phyloP scores from a whole-genome alignment of 2,113 vertebrate genomes.

The Protobothrops mucrosquamatus region DNA sequence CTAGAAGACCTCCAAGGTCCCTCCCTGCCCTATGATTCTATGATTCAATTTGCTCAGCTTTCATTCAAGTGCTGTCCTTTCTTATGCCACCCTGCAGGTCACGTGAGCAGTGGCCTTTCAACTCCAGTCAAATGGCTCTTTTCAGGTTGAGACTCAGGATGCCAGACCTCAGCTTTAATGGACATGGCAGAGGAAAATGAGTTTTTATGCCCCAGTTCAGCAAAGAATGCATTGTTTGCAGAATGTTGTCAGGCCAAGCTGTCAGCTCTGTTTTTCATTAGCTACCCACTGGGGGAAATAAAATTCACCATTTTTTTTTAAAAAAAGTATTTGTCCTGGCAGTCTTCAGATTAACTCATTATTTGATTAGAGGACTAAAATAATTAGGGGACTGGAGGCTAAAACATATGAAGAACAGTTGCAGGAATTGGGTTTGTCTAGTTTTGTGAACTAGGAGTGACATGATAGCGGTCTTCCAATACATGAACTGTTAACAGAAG shows the following conservation, averaged over 20 bases:
- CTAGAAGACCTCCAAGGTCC: too few species aligned
- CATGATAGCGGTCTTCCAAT: not conserved
- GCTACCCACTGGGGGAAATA: constrained; percentile 48
- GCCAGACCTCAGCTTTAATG: constrained; percentile 61
- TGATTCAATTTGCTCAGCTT: constrained; percentile 53
- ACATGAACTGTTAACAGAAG: not conserved
- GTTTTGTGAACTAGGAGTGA: not conserved
- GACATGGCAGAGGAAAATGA: constrained; percentile 51
- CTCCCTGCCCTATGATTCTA: too few species aligned
- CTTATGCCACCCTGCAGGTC: constrained; percentile 60
- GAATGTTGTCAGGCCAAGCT: constrained; percentile 58
- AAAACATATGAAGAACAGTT: not conserved
- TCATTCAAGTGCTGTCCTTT: constrained; percentile 58
- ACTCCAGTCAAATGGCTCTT: constrained; percentile 70
- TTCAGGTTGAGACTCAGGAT: constrained; percentile 64
- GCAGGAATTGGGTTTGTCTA: not conserved
- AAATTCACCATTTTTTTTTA: constrained; percentile 44
- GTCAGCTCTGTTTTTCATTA: constrained; percentile 60
- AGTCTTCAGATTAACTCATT: constrained; percentile 48
- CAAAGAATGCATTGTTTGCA: constrained; percentile 64
- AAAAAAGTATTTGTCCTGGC: constrained; percentile 53
- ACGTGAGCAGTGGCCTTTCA: constrained; percentile 64
- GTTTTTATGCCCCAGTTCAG: constrained; percentile 55
- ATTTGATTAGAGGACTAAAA: not conserved
- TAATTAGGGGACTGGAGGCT: not conserved